Evolutionary conservation across 2,113 vertebrate genomes (phyloP).

Genomic region (Tringa solitaria): DNA sequence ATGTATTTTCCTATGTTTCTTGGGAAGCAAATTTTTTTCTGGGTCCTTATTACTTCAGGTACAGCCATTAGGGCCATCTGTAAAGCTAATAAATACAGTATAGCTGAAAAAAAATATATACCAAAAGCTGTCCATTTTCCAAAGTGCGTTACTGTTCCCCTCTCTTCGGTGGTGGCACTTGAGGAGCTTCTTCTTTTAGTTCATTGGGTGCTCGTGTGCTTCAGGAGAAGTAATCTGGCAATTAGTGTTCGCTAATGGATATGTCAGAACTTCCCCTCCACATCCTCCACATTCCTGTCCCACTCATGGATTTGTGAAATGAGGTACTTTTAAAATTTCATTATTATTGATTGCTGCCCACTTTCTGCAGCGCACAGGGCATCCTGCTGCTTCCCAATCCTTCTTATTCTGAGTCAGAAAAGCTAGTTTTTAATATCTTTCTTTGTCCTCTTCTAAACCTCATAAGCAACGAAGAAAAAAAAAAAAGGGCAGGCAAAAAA

Average conservation of each 20-base stretch:
- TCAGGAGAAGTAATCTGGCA: neutral
- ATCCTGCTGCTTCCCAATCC: neutral
- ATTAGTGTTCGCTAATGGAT: neutral
- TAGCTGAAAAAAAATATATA: neutral
- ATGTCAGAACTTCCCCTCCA: neutral
- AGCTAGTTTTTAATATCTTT: neutral
- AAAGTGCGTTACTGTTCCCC: neutral
- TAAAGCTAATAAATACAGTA: neutral
- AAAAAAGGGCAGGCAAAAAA: neutral
- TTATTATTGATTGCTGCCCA: neutral
- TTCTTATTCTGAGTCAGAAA: neutral
- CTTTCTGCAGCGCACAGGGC: neutral
- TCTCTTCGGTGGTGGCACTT: neutral
- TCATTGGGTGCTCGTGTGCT: neutral
- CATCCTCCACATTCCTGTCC: neutral
- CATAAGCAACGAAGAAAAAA: neutral
- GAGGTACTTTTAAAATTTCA: neutral
- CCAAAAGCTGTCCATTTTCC: neutral
- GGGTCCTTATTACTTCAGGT: neutral
- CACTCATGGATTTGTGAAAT: neutral
- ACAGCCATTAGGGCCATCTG: neutral
- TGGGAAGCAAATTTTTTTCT: neutral
- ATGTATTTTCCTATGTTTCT: neutral
- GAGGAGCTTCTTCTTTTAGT: neutral
- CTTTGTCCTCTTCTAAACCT: conserved; percentile 13